Percentiles rank a stretch among this genome's conserved stretches.
phyloP scores from a whole-genome alignment of 2,797 vertebrate genomes.

The Acanthiza pusilla region DNA sequence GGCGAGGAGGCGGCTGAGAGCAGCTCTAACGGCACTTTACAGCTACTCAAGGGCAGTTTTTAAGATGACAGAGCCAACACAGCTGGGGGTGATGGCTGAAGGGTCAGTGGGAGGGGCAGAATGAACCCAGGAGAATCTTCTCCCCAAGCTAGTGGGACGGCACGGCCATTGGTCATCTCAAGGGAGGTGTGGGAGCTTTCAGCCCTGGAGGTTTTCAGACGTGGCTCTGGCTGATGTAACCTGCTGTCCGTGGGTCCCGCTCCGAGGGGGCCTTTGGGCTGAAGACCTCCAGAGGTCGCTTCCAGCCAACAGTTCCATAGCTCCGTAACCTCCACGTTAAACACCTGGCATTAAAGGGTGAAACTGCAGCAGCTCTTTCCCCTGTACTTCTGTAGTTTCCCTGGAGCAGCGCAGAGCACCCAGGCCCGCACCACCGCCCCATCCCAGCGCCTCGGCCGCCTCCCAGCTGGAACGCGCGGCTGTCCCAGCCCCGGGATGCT shows the following conservation, averaged over 20 bases:
- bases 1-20: neutral
- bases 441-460: neutral
- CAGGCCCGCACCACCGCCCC: neutral
- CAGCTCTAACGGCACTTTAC: neutral
- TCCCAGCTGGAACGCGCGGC: neutral
- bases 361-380: neutral
- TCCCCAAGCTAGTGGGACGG: neutral
- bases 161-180: neutral
- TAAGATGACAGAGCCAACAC: neutral
- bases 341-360: neutral
- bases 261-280: slow-evolving; percentile 3
- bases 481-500: neutral
- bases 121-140: neutral
- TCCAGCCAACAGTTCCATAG: slow-evolving; percentile 25
- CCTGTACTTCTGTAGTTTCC: neutral
- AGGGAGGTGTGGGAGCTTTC: too few relatives aligned
- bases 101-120: neutral
- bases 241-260: neutral
- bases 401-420: neutral
- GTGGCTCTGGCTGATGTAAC: neutral
- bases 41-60: neutral
- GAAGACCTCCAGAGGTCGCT: slow-evolving; percentile 63
- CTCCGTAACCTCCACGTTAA: neutral
- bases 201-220: neutral
- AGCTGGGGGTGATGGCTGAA: neutral